Base-by-base conservation (phyloP, 2,888 invertebrate species). In the Tenthredo amoena region DNA sequence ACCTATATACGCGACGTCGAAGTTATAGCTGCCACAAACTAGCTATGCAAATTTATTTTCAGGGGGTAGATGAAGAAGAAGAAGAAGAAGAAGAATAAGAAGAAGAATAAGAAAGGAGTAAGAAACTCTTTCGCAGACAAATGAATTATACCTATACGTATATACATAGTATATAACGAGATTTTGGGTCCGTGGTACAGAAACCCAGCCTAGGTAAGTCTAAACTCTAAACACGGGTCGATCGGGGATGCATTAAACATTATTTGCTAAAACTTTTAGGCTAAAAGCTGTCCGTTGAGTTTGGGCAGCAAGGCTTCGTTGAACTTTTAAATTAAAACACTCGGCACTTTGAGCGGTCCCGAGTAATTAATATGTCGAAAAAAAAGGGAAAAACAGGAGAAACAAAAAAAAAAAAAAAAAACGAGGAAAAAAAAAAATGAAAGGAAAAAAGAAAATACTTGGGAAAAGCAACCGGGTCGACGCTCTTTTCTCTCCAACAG, bases 241-340 rank as follows among this genome's bases (percentile, higher is more conserved):
- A 85, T 71, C 37, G 58, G 6, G 83, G 71, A 85, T 82, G 85
- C 85, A 85, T 85, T 85, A 85, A 79, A 85, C 81, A 85, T 85
- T 82, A 85, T 85, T 85, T 50, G 79, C 68, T 34, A 82, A 50
- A 82, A 85, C 55, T 85, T 79, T 85, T 72, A 55, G 85, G 85
- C 47, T 85, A 85, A 85, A 82, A 85, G 82, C 85, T 55, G 50
- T 55, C 26, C 31, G 77, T 50, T 12, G 76, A 18, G 50, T 37
- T 72, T 62, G 47, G 43, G 50, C 68, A 26, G 65, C 71, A 68
- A 43, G 37, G 82, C 55, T 68, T 81, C 43, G 81, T 50, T 31
- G 50, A 85, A 82, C 81, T 85, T 85, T 85, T 71, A 85, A 82
- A 85, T 85, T 82, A 85, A 81, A 85, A 81, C 71, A 40, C 81